Conservation (phyloP, 1,140 invertebrate species). For the Trichonephila inaurata region DNA sequence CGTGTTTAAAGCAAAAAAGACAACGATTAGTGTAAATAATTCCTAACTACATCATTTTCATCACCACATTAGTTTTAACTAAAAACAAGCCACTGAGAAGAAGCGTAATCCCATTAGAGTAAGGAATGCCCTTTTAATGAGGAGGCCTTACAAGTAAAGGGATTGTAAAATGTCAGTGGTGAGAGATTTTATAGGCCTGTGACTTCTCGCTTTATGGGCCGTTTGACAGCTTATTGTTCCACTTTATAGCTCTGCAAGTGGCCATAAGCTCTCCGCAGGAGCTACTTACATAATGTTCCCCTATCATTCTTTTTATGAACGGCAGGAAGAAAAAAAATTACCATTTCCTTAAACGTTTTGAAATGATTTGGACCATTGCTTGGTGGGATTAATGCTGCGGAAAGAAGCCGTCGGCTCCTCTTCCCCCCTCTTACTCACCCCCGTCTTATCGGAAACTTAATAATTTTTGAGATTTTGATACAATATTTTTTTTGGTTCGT, state of each 20-base stretch:
- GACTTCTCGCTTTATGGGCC: slow-evolving; percentile 71
- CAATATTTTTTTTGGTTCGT: too few species aligned
- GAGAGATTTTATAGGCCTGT: slow-evolving; percentile 70
- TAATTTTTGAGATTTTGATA: not conserved
- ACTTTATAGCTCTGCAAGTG: slow-evolving; percentile 73
- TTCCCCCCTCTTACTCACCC: too few species aligned
- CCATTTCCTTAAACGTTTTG: slow-evolving; percentile 57
- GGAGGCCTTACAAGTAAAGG: not conserved
- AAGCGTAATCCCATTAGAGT: not conserved
- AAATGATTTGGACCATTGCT: slow-evolving; percentile 42
- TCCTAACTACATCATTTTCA: too few species aligned
- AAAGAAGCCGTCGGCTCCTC: not conserved
- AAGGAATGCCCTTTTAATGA: slow-evolving; percentile 8
- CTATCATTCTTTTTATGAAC: slow-evolving; percentile 44
- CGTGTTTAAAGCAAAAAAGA: not conserved
- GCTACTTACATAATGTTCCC: slow-evolving; percentile 67
- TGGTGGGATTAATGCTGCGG: not conserved
- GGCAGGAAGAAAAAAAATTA: slow-evolving; percentile 43
- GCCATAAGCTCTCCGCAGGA: slow-evolving; percentile 47
- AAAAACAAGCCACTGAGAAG: too few species aligned
- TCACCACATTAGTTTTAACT: too few species aligned
- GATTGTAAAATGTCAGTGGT: slow-evolving; percentile 70
- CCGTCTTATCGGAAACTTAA: not conserved
- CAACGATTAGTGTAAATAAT: not conserved
- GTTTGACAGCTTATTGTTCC: slow-evolving; percentile 75